Evolutionary conservation across 2,113 vertebrate species (phyloP).

Genomic region (Colossoma macropomum): DNA sequence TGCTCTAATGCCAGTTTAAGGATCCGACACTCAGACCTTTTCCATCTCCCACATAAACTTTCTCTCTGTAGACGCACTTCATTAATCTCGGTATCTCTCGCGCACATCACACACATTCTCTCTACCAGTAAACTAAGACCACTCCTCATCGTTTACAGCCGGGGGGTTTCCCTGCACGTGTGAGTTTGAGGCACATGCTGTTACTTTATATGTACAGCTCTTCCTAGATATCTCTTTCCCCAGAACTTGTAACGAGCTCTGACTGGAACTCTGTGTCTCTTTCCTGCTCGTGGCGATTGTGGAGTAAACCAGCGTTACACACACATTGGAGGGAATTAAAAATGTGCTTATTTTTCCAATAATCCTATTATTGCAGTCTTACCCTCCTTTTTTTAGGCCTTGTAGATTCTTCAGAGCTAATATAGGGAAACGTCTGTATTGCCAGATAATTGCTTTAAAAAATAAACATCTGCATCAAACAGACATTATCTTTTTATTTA

Average conservation of each 20-base stretch:
- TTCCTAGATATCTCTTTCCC: slow-evolving; percentile 38
- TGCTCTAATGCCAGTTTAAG: slow-evolving; percentile 41
- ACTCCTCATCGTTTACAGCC: slow-evolving; percentile 25
- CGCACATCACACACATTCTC: neutral
- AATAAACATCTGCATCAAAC: no score
- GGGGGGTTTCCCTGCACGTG: slow-evolving; percentile 29
- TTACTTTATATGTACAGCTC: slow-evolving; percentile 26
- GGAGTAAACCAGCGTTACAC: no score
- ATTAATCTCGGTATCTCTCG: neutral
- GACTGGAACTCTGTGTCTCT: neutral
- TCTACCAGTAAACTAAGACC: slow-evolving; percentile 34
- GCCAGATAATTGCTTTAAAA: no score
- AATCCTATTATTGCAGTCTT: no score
- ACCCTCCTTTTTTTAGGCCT: no score
- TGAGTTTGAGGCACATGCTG: neutral
- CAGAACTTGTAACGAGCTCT: slow-evolving; percentile 1
- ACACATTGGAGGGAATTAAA: no score
- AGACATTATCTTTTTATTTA: no score
- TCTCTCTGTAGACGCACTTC: neutral
- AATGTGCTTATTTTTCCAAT: no score
- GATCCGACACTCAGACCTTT: slow-evolving; percentile 7
- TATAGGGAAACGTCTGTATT: no score
- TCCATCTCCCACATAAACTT: neutral
- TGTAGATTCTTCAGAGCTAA: no score
- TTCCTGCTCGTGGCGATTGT: no score